Evolutionary conservation across 2,113 vertebrate genomes (phyloP).

Genomic region (Alethe diademata): DNA sequence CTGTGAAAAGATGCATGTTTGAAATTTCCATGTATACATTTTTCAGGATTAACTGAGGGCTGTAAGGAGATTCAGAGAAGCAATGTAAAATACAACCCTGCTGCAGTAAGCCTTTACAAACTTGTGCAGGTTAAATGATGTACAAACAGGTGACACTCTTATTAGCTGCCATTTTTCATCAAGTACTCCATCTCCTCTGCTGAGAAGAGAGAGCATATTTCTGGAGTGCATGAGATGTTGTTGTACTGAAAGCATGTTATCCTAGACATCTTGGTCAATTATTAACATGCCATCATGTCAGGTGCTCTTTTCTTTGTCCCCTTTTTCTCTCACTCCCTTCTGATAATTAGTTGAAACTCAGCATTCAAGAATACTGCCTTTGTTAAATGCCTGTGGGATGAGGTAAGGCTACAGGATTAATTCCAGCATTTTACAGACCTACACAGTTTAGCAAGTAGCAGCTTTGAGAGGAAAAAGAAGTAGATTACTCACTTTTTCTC

Average conservation of each 20-base stretch:
- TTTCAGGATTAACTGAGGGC: background rate
- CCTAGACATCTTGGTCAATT: slow-evolving; percentile 22
- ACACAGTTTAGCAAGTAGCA: background rate
- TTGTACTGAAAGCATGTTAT: background rate
- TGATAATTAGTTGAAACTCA: slow-evolving; percentile 59
- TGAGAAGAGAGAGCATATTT: background rate
- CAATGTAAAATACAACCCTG: background rate
- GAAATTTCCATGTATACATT: background rate
- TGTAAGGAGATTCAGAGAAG: background rate
- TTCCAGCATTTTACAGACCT: slow-evolving; percentile 7
- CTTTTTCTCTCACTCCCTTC: background rate
- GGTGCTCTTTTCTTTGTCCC: slow-evolving; percentile 51
- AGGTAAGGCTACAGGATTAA: slow-evolving; percentile 58
- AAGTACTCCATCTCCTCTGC: background rate
- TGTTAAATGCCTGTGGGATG: slow-evolving; percentile 68
- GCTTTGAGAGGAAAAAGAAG: background rate
- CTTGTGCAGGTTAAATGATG: background rate
- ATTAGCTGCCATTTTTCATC: background rate
- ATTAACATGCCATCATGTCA: slow-evolving; percentile 55
- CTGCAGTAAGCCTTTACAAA: background rate
- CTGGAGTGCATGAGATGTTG: background rate
- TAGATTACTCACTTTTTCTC: background rate
- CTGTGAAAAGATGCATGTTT: background rate
- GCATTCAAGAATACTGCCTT: slow-evolving; percentile 63
- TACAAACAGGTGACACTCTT: background rate